Conservation (phyloP, 2,888 invertebrate species). For the Pseudococcus longispinus region DNA sequence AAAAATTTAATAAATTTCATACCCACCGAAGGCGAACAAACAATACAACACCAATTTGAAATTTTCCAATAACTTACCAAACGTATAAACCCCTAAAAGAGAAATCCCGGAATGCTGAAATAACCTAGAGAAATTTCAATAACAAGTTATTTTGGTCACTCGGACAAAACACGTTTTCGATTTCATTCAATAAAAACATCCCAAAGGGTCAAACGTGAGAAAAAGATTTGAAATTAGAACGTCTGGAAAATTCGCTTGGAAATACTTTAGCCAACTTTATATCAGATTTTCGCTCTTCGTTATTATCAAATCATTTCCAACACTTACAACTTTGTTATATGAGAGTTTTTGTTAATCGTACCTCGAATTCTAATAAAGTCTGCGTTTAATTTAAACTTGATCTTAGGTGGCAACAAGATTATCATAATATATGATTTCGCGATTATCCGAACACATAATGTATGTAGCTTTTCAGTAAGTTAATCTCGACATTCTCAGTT, state of each 20-base stretch:
- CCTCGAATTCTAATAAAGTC: background rate
- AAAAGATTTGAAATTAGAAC: background rate
- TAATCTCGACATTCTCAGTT: background rate
- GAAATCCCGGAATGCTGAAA: background rate
- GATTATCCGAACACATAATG: background rate
- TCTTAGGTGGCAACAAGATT: background rate
- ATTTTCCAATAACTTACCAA: background rate
- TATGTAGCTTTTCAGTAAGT: background rate
- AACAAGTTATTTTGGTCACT: background rate
- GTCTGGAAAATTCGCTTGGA: background rate
- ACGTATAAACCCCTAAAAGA: background rate
- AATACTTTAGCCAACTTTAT: background rate
- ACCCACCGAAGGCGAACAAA: too few relatives aligned
- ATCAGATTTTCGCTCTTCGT: background rate
- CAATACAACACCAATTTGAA: background rate
- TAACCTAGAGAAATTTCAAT: background rate
- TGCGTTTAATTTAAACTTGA: background rate
- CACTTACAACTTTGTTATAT: background rate
- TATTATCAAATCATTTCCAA: background rate
- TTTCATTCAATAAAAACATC: constrained; percentile 1
- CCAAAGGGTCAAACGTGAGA: background rate
- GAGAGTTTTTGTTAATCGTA: background rate
- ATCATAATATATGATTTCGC: background rate
- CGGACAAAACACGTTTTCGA: background rate
- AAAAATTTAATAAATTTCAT: too few relatives aligned